Base-by-base conservation (phyloP, 2,113 vertebrate genomes). In the Mirza zaza region DNA sequence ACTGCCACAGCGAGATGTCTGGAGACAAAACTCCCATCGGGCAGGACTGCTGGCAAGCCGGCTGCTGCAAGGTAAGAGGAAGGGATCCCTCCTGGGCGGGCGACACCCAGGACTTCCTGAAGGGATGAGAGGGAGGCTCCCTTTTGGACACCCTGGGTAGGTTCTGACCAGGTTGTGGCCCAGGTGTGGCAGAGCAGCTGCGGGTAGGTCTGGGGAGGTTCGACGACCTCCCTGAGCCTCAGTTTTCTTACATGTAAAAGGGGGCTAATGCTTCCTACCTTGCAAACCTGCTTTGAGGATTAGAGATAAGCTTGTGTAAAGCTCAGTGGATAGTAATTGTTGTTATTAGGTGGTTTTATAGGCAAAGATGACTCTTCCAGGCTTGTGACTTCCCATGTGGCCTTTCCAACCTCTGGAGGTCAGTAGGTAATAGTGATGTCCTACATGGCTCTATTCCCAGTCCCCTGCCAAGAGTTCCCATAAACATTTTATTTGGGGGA, bases 61-160 rank as follows among this genome's bases (percentile, higher is more conserved):
- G 0, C 27, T 94, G 88, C 91, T 95, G 95, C 34, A 95, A 98
- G 98, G 97, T 97, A 98, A 97, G 97, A 6, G 27, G 50, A 55
- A 71, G 39, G 34, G 34, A 45, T 48, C 27, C 23, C 52, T 68
- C 21, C 80, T 36, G 42, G 52, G 76, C 4, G 1, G 79, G 88
- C 42, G 80, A 13, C 81, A 48, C 90, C 90, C 12, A 59, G 76
- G 36, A 65, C 73, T n/a, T 70, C 91, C 94, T 81, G 89, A 88
- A 84, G 96, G 79, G 86, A 89, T 68, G 84, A 87, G 48, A 79
- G 90, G 75, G 96, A 96, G 90, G 68, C 48, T 39, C 10, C 68
- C 52, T 18, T 21, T 52, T 2, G 32, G 6, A 90, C 4, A 12
- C 23, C 14, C 48, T 77, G 57, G 39, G 79, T 71, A 70, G 59